Evolutionary conservation across 2,797 vertebrate species (phyloP).

Genomic region (Falco columbarius): DNA sequence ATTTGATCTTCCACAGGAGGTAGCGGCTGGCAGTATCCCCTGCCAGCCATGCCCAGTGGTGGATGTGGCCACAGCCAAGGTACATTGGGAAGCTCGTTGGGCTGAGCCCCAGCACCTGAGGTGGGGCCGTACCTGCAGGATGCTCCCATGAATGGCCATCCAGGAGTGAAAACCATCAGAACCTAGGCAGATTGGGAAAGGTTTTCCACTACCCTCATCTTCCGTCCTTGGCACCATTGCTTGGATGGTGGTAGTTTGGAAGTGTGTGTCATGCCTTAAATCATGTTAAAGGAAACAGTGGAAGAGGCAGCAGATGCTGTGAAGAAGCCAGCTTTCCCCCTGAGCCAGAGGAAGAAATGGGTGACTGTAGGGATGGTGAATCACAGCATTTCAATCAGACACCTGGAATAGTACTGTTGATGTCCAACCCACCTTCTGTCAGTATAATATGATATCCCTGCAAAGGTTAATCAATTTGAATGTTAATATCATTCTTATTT

Average conservation of each 20-base stretch:
- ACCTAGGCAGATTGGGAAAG: background rate
- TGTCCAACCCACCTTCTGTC: background rate
- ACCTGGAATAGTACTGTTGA: background rate
- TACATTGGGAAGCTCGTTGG: background rate
- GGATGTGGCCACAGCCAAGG: background rate
- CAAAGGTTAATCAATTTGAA: constrained; percentile 63
- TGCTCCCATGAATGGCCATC: accelerated
- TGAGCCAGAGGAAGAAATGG: background rate
- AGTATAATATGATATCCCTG: background rate
- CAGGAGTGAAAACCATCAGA: background rate
- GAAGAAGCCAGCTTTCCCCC: background rate
- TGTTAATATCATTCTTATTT: constrained; percentile 57
- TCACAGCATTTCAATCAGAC: background rate
- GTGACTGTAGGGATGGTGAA: background rate
- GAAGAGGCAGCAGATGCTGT: background rate
- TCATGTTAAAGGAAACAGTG: background rate
- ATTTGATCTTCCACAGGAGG: background rate
- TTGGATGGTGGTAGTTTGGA: background rate
- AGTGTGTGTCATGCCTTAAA: background rate
- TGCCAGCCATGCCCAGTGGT: background rate
- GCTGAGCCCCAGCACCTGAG: background rate
- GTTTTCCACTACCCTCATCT: background rate
- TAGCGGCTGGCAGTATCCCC: background rate
- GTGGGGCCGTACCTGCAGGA: background rate
- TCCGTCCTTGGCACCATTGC: background rate